Percentiles rank a stretch among this genome's conserved stretches.
Evolutionary conservation across 2,888 invertebrate genomes (phyloP).

Genomic region (Ferdinandea cuprea): DNA sequence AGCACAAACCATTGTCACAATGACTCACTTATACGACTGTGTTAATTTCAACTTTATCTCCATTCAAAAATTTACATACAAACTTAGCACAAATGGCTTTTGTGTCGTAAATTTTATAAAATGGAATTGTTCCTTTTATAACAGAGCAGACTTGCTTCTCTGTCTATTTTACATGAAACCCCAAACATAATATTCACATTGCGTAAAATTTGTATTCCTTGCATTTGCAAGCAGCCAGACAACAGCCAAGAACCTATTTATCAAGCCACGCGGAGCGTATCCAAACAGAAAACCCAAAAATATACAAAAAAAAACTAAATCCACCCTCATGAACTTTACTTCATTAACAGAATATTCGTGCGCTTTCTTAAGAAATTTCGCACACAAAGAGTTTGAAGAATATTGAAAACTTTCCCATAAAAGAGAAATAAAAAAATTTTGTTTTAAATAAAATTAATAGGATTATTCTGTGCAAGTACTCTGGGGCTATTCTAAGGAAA

Average conservation of each 20-base stretch:
- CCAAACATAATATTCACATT: constrained; percentile 5
- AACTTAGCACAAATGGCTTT: background rate
- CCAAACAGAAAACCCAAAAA: too few relatives aligned
- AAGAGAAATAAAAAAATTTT: background rate
- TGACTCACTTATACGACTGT: background rate
- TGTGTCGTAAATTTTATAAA: background rate
- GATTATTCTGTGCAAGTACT: too few relatives aligned
- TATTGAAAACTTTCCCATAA: constrained; percentile 26
- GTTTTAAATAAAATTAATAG: constrained; percentile 12
- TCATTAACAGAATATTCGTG: constrained; percentile 33
- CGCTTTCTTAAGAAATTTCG: constrained; percentile 8
- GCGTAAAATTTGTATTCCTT: constrained; percentile 21
- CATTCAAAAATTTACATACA: background rate
- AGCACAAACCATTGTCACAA: too few relatives aligned
- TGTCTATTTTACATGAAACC: background rate
- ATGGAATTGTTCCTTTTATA: background rate
- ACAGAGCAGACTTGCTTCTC: background rate
- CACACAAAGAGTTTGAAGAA: background rate
- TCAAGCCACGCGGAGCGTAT: background rate
- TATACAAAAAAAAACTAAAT: constrained; percentile 15
- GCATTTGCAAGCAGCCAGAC: constrained; percentile 24
- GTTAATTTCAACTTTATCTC: background rate
- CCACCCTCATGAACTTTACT: constrained; percentile 26
- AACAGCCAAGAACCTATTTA: constrained; percentile 3
- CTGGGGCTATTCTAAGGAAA: background rate